Evolutionary conservation across 1,140 invertebrate genomes (phyloP).

Genomic region (Hestina assimilis): DNA sequence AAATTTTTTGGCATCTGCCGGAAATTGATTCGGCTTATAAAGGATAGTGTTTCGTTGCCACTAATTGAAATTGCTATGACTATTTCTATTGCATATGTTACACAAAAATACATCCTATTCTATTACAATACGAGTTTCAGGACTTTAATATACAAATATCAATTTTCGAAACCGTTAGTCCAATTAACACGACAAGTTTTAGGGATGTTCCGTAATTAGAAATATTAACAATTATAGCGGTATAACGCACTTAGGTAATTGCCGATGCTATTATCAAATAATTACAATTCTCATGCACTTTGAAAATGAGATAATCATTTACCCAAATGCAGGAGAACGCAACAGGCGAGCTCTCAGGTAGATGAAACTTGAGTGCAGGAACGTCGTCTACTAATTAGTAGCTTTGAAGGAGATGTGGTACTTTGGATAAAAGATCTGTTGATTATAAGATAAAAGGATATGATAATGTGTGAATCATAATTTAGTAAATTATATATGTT

Average conservation of each 20-base stretch:
- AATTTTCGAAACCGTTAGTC: not conserved
- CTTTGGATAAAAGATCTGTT: not conserved
- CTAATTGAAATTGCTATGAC: conserved; percentile 31
- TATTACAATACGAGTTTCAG: not conserved
- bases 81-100: conserved; percentile 4
- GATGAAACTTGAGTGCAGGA: not conserved
- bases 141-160: conserved; percentile 2
- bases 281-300: not conserved
- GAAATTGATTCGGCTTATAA: conserved; percentile 30
- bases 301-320: not conserved
- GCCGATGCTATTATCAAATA: not conserved
- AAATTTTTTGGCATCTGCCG: conserved; percentile 26
- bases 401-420: not conserved
- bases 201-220: not conserved
- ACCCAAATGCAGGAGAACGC: not conserved
- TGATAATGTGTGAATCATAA: too few species aligned
- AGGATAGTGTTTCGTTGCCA: conserved; percentile 20
- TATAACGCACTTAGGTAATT: not conserved
- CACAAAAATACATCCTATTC: conserved; percentile 10
- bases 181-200: conserved; percentile 8
- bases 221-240: not conserved
- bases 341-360: conserved; percentile 1
- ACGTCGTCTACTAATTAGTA: not conserved
- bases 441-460: too few species aligned
- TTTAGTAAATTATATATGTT: too few species aligned